Evolutionary conservation across 2,797 vertebrate species (phyloP), one percentile per base, ranked within the genome.

Genomic region (Vipera latastei): DNA sequence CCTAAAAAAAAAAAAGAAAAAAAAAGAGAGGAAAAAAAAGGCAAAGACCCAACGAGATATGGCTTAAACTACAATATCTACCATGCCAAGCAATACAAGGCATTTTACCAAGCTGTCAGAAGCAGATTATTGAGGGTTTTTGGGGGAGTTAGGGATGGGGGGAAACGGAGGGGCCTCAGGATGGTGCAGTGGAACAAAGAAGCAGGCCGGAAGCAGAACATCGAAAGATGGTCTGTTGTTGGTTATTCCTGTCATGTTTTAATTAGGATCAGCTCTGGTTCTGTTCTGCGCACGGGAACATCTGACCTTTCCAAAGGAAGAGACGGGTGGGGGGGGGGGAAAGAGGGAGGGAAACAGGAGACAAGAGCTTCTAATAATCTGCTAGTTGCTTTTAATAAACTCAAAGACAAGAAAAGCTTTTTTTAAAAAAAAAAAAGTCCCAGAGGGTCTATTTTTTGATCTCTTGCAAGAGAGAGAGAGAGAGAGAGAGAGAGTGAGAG

Each of bases 331-430:
- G 3, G 25, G 32, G 26, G 9, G 3, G 48, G 26, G 48, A 4
- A 38, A 18, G 65, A 73, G 65, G n/a, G n/a, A 38, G 6, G 20
- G 28, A 55, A 14, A 4, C 2, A n/a, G 86, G 86, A 73, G 94
- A 93, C 91, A 92, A 93, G 89, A 93, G 94, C 95, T 94, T 93
- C 95, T 48, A 59, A 87, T 94, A 95, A 95, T 94, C 94, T 86
- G 94, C 89, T 57, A 1, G 93, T 61, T 94, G 96, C 96, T 96
- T 96, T 96, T 95, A 97, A 96, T 96, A 97, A 96, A 95, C 93
- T 65, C 9, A 16, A 78, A 86, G 95, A 95, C 95, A 92, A 88
- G 48, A 95, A 95, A 94, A 96, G 95, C 4, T 3, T 14, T 2
- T 73, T 60, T 86, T 95, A 53, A 95, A 95, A 69, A 6, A n/a